These are phyloP conservation scores for Nansenia antarctica DNA, from an alignment of 2,113 vertebrate species.

Conservation along the genomic window DNA sequence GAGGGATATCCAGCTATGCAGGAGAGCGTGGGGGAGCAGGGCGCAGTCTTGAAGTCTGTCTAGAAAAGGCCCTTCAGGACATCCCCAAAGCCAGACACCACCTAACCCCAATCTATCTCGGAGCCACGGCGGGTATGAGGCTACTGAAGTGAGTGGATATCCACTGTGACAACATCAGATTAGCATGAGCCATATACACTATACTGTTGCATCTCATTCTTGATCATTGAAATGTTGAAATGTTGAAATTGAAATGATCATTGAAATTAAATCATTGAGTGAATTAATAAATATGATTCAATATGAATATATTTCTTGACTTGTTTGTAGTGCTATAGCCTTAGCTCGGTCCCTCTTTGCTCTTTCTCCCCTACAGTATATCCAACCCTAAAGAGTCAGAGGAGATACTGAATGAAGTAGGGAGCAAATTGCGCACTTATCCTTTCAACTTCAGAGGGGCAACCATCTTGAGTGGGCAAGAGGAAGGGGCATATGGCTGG, in stretches of 20 bases:
- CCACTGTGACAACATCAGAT: neutral
- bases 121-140: constrained; percentile 87
- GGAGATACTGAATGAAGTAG: constrained; percentile 70
- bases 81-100: constrained; percentile 72
- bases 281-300: no score
- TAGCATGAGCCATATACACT: no score
- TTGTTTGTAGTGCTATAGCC: no score
- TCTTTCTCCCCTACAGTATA: constrained; percentile 63
- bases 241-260: no score
- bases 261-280: no score
- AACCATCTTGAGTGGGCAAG: constrained; percentile 78
- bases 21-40: constrained; percentile 51
- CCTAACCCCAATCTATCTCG: constrained; percentile 74
- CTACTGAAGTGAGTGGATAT: constrained; percentile 75
- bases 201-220: no score
- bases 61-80: constrained; percentile 65
- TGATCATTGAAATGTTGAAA: no score
- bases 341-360: neutral
- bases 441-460: constrained; percentile 79
- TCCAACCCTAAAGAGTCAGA: constrained; percentile 48
- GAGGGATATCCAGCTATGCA: constrained; percentile 71
- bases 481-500: constrained; percentile 85
- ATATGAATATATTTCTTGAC: no score
- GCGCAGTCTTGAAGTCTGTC: constrained; percentile 65
- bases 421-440: constrained; percentile 72